Percentiles rank a stretch among this genome's conserved stretches.
phyloP scores from a whole-genome alignment of 2,797 vertebrate species.

The Onychomys arenicola region DNA sequence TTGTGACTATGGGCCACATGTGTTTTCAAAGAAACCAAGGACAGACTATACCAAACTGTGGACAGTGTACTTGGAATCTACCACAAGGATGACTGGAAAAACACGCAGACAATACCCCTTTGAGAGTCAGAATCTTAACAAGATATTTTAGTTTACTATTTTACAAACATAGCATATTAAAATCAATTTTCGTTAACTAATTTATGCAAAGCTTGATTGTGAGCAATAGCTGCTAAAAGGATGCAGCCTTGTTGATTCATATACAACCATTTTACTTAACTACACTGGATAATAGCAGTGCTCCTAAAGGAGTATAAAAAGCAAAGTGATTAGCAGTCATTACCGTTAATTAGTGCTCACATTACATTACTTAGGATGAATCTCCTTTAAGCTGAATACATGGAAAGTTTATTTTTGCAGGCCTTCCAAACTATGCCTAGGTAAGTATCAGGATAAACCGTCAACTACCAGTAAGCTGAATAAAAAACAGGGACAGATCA shows the following conservation, averaged over 20 bases:
- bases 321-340: slow-evolving; percentile 90
- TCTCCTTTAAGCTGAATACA: slow-evolving; percentile 85
- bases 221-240: slow-evolving; percentile 84
- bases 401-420: slow-evolving; percentile 86
- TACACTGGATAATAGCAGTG: slow-evolving; percentile 88
- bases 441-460: slow-evolving; percentile 83
- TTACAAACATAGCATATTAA: slow-evolving; percentile 84
- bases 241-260: slow-evolving; percentile 87
- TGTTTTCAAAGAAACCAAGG: slow-evolving; percentile 71
- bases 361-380: slow-evolving; percentile 89
- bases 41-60: slow-evolving; percentile 77
- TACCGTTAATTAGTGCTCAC: slow-evolving; percentile 89
- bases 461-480: slow-evolving; percentile 83
- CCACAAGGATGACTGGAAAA: slow-evolving; percentile 78
- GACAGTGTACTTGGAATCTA: slow-evolving; percentile 82
- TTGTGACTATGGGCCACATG: slow-evolving; percentile 59
- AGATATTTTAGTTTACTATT: slow-evolving; percentile 81
- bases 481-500: slow-evolving; percentile 87
- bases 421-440: slow-evolving; percentile 85
- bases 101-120: slow-evolving; percentile 77
- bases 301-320: slow-evolving; percentile 88
- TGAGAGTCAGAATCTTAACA: slow-evolving; percentile 84
- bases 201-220: slow-evolving; percentile 88
- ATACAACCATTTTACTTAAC: slow-evolving; percentile 88
- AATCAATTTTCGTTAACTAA: slow-evolving; percentile 85